These are phyloP conservation scores for Cephalotes varians DNA, from an alignment of 2,888 invertebrate genomes.

Conservation along the genomic window DNA sequence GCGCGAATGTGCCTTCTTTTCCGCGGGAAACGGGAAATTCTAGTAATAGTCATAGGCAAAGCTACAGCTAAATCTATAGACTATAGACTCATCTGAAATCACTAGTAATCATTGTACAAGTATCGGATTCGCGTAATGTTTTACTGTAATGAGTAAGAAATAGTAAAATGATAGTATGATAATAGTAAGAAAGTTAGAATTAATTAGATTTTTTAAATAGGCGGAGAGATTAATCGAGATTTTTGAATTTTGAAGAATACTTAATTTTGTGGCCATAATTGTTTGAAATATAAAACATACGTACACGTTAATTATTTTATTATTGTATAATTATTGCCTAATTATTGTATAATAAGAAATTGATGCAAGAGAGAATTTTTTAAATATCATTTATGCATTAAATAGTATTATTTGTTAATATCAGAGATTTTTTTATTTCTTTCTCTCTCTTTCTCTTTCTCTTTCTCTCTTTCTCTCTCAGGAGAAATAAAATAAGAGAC, in stretches of 20 bases:
- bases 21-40: conserved; percentile 38
- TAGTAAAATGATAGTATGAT: no score
- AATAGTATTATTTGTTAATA: neutral
- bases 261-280: neutral
- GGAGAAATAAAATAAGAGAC: neutral
- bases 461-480: neutral
- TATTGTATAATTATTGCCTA: neutral
- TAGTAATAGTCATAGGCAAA: conserved; percentile 63
- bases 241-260: neutral
- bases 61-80: no score
- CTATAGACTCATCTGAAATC: neutral
- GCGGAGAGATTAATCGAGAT: neutral
- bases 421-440: neutral
- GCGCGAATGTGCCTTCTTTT: conserved; percentile 64
- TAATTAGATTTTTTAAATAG: neutral
- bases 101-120: neutral
- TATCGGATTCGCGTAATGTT: neutral
- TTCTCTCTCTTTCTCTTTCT: neutral
- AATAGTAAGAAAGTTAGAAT: neutral
- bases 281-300: neutral
- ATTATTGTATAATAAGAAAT: neutral
- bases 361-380: neutral
- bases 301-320: neutral
- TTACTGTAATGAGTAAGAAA: no score
- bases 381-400: neutral